Evolutionary conservation across 1,140 invertebrate genomes (phyloP).

Genomic region (Macrobrachium rosenbergii): DNA sequence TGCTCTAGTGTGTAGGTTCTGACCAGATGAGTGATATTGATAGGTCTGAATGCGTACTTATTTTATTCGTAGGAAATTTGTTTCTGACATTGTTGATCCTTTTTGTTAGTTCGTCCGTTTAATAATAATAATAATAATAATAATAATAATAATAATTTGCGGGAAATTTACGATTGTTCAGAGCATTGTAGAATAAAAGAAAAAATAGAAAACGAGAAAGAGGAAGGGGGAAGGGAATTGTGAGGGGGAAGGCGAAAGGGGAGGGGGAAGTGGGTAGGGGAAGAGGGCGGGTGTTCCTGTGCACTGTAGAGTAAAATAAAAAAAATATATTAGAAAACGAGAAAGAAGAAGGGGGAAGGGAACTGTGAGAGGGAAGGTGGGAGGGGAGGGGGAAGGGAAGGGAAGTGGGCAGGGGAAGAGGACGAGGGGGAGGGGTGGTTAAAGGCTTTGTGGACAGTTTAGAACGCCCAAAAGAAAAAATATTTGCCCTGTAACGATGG

Average conservation of each 20-base stretch:
- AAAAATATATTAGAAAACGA: neutral
- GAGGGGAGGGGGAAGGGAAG: neutral
- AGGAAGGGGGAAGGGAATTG: neutral
- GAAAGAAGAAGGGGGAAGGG: neutral
- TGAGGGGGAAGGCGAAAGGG: neutral
- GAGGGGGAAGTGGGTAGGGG: neutral
- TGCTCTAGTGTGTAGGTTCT: too few relatives aligned
- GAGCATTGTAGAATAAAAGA: too few relatives aligned
- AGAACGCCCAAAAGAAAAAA: conserved; percentile 61
- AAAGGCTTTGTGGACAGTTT: conserved; percentile 58
- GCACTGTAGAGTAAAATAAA: neutral
- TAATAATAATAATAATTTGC: too few relatives aligned
- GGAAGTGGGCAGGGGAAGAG: neutral
- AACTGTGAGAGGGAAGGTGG: neutral
- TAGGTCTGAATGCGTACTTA: too few relatives aligned
- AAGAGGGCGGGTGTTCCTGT: neutral
- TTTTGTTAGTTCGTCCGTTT: too few relatives aligned
- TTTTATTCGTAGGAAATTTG: too few relatives aligned
- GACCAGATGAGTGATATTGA: too few relatives aligned
- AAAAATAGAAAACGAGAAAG: too few relatives aligned
- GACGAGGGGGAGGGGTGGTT: neutral
- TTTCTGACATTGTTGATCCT: too few relatives aligned
- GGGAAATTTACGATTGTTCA: too few relatives aligned
- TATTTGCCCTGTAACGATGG: conserved; percentile 62
- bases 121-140: too few relatives aligned